phyloP scores from a whole-genome alignment of 2,797 vertebrate species.

The Aldrovandia affinis region DNA sequence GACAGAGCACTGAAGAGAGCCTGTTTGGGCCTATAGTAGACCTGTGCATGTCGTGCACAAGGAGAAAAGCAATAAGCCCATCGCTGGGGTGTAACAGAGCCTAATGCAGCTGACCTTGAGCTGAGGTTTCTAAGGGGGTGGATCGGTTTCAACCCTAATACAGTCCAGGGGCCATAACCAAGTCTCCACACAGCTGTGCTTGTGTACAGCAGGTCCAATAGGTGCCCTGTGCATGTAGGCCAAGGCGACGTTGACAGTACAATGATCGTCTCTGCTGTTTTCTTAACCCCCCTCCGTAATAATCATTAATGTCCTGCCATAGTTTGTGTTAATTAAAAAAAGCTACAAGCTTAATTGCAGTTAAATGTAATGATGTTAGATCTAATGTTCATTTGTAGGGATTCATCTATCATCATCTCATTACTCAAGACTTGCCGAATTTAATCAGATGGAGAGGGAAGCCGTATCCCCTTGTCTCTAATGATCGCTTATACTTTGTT shows the following conservation, averaged over 20 bases:
- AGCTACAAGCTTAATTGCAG: conserved; percentile 75
- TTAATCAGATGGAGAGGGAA: conserved; percentile 73
- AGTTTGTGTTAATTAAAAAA: conserved; percentile 78
- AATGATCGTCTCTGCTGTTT: conserved; percentile 55
- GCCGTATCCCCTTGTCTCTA: conserved; percentile 59
- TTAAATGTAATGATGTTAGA: conserved; percentile 79
- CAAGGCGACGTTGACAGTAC: conserved; percentile 34
- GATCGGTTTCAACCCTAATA: background rate
- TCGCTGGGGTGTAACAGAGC: background rate
- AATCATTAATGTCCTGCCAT: conserved; percentile 77
- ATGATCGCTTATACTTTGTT: conserved; percentile 72
- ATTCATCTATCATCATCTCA: conserved; percentile 70
- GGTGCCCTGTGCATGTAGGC: conserved; percentile 45
- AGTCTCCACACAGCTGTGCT: background rate
- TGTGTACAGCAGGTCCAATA: conserved; percentile 8
- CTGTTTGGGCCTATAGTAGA: background rate
- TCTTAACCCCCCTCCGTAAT: conserved; percentile 56
- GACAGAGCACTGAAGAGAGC: background rate
- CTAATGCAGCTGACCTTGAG: conserved; percentile 3
- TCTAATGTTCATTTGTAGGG: conserved; percentile 72
- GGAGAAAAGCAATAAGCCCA: background rate
- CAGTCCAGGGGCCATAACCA: conserved; percentile 2
- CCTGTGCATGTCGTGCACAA: background rate
- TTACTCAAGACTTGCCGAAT: conserved; percentile 69
- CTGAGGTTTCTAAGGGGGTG: conserved; percentile 9